Evolutionary conservation across 2,888 invertebrate species (phyloP).

Genomic region (Ochropleura plecta): DNA sequence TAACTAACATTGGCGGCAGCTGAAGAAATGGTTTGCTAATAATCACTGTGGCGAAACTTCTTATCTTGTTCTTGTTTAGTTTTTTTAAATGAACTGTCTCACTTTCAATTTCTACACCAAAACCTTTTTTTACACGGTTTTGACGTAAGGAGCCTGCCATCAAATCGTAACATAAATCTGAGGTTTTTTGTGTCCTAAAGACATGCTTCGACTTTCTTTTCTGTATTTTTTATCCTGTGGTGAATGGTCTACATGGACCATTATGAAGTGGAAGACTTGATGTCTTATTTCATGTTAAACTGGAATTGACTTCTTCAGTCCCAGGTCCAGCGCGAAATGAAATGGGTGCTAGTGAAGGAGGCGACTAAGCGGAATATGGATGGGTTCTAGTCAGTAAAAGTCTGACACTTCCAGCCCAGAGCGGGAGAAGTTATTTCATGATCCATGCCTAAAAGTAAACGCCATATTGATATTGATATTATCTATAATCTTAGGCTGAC

Average conservation of each 20-base stretch:
- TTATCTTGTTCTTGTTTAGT: constrained; percentile 16
- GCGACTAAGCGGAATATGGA: too few relatives aligned
- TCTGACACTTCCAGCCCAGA: too few relatives aligned
- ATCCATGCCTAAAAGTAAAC: too few relatives aligned
- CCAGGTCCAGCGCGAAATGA: too few relatives aligned
- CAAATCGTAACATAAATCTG: constrained; percentile 7
- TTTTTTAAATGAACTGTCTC: constrained; percentile 8
- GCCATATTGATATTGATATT: neutral
- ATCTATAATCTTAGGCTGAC: neutral
- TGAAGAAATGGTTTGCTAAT: constrained; percentile 35
- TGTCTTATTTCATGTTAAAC: neutral
- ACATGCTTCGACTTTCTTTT: neutral
- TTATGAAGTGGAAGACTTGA: neutral
- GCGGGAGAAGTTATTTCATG: too few relatives aligned
- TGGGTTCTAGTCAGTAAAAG: too few relatives aligned
- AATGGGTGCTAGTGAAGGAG: too few relatives aligned
- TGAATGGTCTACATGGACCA: neutral
- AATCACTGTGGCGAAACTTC: constrained; percentile 26
- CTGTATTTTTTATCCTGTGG: neutral
- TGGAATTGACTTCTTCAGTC: too few relatives aligned
- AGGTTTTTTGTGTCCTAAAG: neutral
- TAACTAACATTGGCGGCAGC: constrained; percentile 24
- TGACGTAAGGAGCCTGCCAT: neutral
- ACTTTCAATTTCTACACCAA: constrained; percentile 27
- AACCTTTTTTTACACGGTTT: neutral